Base-by-base conservation (phyloP, 2,888 invertebrate genomes). In the Enoplolaimus lenunculus region DNA sequence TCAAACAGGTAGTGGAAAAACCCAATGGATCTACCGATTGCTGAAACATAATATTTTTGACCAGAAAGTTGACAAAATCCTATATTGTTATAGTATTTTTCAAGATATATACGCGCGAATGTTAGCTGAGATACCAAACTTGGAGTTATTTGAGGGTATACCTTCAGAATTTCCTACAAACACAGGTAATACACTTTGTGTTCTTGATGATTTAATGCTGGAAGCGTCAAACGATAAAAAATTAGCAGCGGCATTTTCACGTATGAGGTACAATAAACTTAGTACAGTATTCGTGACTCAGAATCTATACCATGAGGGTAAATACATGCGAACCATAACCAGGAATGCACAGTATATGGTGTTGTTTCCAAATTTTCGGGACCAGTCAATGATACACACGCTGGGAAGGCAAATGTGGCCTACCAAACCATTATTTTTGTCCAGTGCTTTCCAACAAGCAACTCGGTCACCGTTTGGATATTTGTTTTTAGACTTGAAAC, bases 341-440 rank as follows among this genome's bases (percentile, higher is more conserved):
- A 68, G 70, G 13, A 70, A 69, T 57, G n/a, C 35, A 26, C 29
- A 70, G 7, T 69, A 70, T 33, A 7, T 70, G n/a, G 68, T 70
- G 1, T 7, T 70, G 2, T 69, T 70, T 35, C 30, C 70, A 29
- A 70, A 70, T 69, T 59, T 67, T 2, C 26, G 33, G n/a, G 70
- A 70, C 59, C 21, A 34, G 29, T 59, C 45, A 30, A 70, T 45
- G 30, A 66, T 66, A 34, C 13, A 34, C 34, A 29, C 34, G n/a
- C 30, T 70, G 30, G 3, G 30, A 2, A 28, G 68, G 3, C 67
- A 69, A n/a, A 31, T 71, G n/a, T 70, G 29, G 59, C 71, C 69
- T 3, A 34, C 33, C 30, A 34, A 67, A 30, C 60, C 59, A 57
- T 68, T 60, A 31, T 21, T 28, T 69, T 59, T 71, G 13, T 1